Evolutionary conservation across 2,888 invertebrate genomes (phyloP).

Genomic region (Lymantria dispar): DNA sequence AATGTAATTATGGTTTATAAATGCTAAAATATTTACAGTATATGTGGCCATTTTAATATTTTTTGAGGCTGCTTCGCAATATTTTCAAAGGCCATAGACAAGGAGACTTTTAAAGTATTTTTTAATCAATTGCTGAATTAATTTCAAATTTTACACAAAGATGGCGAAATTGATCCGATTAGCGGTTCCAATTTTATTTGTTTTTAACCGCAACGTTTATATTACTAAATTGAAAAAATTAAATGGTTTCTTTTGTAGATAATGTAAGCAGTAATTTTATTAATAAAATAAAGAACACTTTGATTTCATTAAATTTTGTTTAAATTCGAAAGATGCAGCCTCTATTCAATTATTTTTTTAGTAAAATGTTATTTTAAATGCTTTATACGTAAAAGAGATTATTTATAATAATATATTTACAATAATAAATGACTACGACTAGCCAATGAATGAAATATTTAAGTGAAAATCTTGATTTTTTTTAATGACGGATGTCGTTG

Average conservation of each 20-base stretch:
- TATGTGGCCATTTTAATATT: constrained; percentile 24
- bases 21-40: constrained; percentile 39
- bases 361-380: constrained; percentile 32
- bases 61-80: constrained; percentile 9
- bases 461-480: constrained; percentile 28
- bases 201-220: too few relatives aligned
- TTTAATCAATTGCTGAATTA: too few relatives aligned
- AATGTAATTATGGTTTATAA: constrained; percentile 16
- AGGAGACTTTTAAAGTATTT: too few relatives aligned
- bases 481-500: constrained; percentile 1
- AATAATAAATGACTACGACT: constrained; percentile 39
- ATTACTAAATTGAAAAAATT: too few relatives aligned
- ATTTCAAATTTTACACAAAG: too few relatives aligned
- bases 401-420: constrained; percentile 30
- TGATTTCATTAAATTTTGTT: too few relatives aligned
- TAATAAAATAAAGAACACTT: too few relatives aligned
- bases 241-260: too few relatives aligned
- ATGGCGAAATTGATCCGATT: too few relatives aligned
- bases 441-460: constrained; percentile 45
- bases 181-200: too few relatives aligned
- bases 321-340: too few relatives aligned
- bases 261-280: too few relatives aligned
- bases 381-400: constrained; percentile 40
- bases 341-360: constrained; percentile 2
- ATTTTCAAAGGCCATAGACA: background rate